Conservation (phyloP, 1,140 invertebrate species). For the Phymorhynchus buccinoides region DNA sequence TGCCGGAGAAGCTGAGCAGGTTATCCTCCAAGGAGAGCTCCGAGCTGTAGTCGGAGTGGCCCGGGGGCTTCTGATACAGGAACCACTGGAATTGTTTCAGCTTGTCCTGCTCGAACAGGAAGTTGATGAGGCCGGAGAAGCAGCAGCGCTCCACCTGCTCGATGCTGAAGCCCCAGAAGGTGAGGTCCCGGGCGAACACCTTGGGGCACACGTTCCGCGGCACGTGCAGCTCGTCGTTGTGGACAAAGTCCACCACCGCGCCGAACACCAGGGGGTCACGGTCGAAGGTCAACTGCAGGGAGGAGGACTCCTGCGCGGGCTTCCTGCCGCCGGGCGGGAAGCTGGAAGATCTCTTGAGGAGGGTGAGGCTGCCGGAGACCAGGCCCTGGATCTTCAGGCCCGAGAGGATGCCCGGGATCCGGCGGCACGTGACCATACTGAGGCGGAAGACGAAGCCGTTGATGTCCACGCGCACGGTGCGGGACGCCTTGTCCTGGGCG, state of each 20-base stretch:
- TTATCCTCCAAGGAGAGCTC: background rate
- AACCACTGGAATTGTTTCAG: conserved; percentile 42
- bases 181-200: conserved; percentile 56
- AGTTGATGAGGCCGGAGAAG: conserved; percentile 52
- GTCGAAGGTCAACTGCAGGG: conserved; percentile 35
- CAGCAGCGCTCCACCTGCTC: conserved; percentile 54
- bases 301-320: background rate
- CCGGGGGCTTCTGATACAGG: conserved; percentile 20
- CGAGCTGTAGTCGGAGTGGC: too few relatives aligned
- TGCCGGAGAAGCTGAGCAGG: background rate
- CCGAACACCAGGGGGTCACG: conserved; percentile 47
- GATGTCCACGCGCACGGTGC: background rate
- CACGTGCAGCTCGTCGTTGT: conserved; percentile 58
- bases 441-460: background rate
- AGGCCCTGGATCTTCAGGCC: background rate
- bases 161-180: conserved; percentile 59
- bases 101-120: conserved; percentile 52
- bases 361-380: background rate
- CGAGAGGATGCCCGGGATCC: background rate
- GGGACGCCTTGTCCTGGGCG: too few relatives aligned
- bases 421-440: background rate
- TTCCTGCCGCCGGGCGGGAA: background rate
- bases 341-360: background rate
- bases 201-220: conserved; percentile 54
- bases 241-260: conserved; percentile 55